Evolutionary conservation across 2,113 vertebrate genomes (phyloP).

Genomic region (Pachycephala philippinensis): DNA sequence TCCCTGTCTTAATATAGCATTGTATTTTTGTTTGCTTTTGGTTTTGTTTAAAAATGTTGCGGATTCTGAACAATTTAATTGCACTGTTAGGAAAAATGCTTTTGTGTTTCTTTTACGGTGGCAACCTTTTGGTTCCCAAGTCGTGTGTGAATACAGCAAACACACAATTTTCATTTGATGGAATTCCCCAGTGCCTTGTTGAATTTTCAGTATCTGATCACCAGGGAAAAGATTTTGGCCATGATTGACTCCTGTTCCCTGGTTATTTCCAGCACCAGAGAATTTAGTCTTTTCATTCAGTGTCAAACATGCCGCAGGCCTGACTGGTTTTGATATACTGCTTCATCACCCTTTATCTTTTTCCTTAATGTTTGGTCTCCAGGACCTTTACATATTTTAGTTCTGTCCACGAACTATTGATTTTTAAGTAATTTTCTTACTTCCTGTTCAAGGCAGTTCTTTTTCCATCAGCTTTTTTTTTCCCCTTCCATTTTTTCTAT

Average conservation of each 20-base stretch:
- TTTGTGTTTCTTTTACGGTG: neutral
- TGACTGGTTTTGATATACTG: neutral
- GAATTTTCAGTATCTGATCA: neutral
- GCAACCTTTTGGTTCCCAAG: neutral
- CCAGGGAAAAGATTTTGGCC: neutral
- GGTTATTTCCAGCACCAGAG: neutral
- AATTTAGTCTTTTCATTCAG: neutral
- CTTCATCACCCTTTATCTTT: neutral
- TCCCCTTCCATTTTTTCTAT: neutral
- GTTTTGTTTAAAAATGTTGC: neutral
- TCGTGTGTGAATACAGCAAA: neutral
- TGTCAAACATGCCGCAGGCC: neutral
- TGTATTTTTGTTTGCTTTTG: neutral
- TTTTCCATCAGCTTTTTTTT: neutral
- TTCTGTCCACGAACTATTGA: neutral
- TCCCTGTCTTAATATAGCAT: neutral
- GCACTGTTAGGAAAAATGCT: neutral
- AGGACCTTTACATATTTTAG: neutral
- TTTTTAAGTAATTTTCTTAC: neutral
- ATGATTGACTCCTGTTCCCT: neutral
- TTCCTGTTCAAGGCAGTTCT: neutral
- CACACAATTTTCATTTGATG: neutral
- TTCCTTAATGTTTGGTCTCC: neutral
- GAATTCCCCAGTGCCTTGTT: neutral
- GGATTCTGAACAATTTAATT: neutral